phyloP scores from a whole-genome alignment of 2,113 vertebrate species.

The Corythoichthys haematopterus region DNA sequence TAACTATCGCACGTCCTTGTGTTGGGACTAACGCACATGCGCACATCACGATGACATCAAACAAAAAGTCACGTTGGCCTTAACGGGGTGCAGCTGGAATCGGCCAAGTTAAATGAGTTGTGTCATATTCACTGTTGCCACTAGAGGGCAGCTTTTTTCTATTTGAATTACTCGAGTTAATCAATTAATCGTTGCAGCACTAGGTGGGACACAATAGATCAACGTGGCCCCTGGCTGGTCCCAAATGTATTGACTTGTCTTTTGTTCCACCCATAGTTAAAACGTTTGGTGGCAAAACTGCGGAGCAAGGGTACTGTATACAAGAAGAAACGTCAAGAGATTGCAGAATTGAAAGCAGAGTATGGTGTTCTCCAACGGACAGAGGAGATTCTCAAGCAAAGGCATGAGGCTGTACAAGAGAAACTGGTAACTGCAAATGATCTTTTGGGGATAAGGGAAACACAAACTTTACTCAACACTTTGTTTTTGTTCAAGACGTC shows the following conservation, averaged over 20 bases:
- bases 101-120: too few species aligned
- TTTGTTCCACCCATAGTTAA: slow-evolving; percentile 74
- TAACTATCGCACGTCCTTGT: too few species aligned
- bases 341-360: slow-evolving; percentile 83
- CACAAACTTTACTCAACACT: background rate
- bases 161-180: too few species aligned
- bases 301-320: slow-evolving; percentile 83
- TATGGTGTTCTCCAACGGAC: slow-evolving; percentile 90
- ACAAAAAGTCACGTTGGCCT: too few species aligned
- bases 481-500: background rate
- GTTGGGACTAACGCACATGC: too few species aligned
- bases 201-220: background rate
- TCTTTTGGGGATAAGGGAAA: background rate
- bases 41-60: too few species aligned
- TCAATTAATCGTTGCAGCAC: too few species aligned
- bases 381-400: slow-evolving; percentile 85
- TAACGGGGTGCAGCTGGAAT: too few species aligned
- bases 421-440: slow-evolving; percentile 79
- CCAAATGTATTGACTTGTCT: slow-evolving; percentile 1
- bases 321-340: slow-evolving; percentile 86
- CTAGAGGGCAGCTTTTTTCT: too few species aligned
- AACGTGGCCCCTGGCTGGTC: background rate
- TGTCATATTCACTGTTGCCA: too few species aligned
- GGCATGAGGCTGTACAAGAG: slow-evolving; percentile 78
- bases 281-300: slow-evolving; percentile 85